Percentiles rank a stretch among this genome's conserved stretches.
Evolutionary conservation across 2,797 vertebrate species (phyloP).

Genomic region (Epinephelus awoara): DNA sequence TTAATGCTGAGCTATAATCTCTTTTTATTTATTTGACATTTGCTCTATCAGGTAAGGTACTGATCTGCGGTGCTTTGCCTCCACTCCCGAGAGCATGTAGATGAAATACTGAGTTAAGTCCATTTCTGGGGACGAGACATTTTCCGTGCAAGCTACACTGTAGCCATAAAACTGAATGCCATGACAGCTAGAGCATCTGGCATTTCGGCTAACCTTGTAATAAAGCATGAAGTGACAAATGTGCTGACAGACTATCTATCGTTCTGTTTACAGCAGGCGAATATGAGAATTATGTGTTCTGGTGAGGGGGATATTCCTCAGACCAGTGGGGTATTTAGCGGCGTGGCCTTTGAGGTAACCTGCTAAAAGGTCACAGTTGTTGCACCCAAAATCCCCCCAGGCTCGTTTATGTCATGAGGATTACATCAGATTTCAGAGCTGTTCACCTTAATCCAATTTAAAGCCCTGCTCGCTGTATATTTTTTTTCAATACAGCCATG

Average conservation of each 20-base stretch:
- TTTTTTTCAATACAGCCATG: conserved; percentile 19
- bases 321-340: conserved; percentile 39
- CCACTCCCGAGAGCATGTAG: not conserved
- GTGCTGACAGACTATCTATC: conserved; percentile 70
- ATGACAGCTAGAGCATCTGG: conserved; percentile 60
- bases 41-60: not conserved
- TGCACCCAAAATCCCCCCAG: conserved; percentile 27
- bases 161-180: conserved; percentile 60
- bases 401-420: conserved; percentile 41
- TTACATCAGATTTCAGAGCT: conserved; percentile 33
- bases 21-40: conserved; percentile 19
- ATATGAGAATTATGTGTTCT: conserved; percentile 57
- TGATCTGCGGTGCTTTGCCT: not conserved
- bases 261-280: conserved; percentile 65
- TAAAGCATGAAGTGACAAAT: conserved; percentile 70
- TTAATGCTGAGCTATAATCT: not conserved
- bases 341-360: conserved; percentile 47
- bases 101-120: conserved; percentile 42
- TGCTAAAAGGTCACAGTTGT: conserved; percentile 48
- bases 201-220: conserved; percentile 79
- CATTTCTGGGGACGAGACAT: conserved; percentile 32
- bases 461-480: conserved; percentile 19
- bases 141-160: conserved; percentile 31
- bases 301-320: conserved; percentile 37
- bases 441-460: conserved; percentile 22